Base-by-base conservation (phyloP, 2,888 invertebrate genomes). In the Orthosia gothica region DNA sequence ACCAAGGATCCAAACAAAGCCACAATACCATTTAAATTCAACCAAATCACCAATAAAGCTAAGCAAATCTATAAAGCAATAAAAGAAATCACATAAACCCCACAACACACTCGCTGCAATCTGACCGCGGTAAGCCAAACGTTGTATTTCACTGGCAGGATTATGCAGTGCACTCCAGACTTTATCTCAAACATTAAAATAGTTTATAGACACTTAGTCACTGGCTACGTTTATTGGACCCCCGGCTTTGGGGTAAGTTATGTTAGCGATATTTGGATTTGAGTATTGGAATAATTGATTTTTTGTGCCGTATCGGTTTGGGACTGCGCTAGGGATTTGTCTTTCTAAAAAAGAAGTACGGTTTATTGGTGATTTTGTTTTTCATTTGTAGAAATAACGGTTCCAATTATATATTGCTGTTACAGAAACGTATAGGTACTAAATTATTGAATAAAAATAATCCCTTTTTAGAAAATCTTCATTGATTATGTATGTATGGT, bases 131-230 rank as follows among this genome's bases (percentile, higher is more conserved):
- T 86, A 84, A 89, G 81, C 90, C 87, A 84, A 87, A 82, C 83
- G 88, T 83, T 88, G 85, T 90, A 90, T 90, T 87, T 89, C 81
- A 86, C 83, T 76, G 54, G 74, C 47, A 16, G 84, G 87, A 84
- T 86, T 85, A 86, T 83, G 76, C 68, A 81, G 81, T 85, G 87
- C 81, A 85, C 81, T 74, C 85, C 67, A 73, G 80, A 88, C 88
- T 92, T 91, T 92, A 92, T 93, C 91, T 90, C 81, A 78, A 67
- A 88, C 90, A 91, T 92, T 92, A 92, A 92, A 91, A 92, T 92
- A 90, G 89, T 93, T 92, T 93, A 93, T 92, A 85, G 90, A 89
- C 86, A 86, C 87, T 88, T 85, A 85, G 85, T 81, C 74, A 88
- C 84, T 65, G 75, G 54, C 52, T 79, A 78, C 75, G 74, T 81